Percentiles rank a stretch among this genome's conserved stretches.
These are phyloP conservation scores for Tetragnatha versicolor DNA, from an alignment of 1,140 invertebrate genomes.

Conservation along the genomic window DNA sequence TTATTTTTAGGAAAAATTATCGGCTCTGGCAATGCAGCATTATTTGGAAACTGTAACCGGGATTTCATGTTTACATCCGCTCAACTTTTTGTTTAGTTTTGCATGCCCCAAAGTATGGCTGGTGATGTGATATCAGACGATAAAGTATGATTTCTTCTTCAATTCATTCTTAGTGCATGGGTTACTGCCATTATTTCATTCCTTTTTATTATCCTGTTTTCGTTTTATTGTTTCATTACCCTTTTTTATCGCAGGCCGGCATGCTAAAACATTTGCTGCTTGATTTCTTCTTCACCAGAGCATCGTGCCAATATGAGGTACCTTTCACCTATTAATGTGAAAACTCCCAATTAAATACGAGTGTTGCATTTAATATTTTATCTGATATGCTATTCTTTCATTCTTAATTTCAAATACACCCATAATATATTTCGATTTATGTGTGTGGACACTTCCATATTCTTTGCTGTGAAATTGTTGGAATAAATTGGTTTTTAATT, in stretches of 20 bases:
- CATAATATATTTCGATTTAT: too few relatives aligned
- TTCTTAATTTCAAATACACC: too few relatives aligned
- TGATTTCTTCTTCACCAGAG: slow-evolving; percentile 54
- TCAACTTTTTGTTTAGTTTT: slow-evolving; percentile 10
- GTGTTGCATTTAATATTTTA: background rate
- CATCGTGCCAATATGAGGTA: slow-evolving; percentile 56
- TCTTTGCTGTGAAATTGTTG: too few relatives aligned
- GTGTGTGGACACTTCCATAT: too few relatives aligned
- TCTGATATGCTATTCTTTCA: too few relatives aligned
- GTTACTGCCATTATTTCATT: slow-evolving; percentile 18
- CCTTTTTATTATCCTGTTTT: slow-evolving; percentile 30
- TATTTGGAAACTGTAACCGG: slow-evolving; percentile 22
- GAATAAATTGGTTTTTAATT: too few relatives aligned
- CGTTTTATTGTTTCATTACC: slow-evolving; percentile 38
- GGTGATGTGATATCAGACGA: slow-evolving; percentile 39
- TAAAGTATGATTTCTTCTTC: slow-evolving; percentile 20
- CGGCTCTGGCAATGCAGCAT: too few relatives aligned
- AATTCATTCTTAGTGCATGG: slow-evolving; percentile 22
- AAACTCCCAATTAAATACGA: background rate
- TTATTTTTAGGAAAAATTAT: too few relatives aligned
- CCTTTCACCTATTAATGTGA: background rate
- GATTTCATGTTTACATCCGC: slow-evolving; percentile 6
- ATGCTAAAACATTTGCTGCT: slow-evolving; percentile 51
- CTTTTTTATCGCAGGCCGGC: slow-evolving; percentile 53
- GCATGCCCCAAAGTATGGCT: slow-evolving; percentile 48